Evolutionary conservation across 2,888 invertebrate genomes (phyloP).

Genomic region (Ephialtes manifestator): DNA sequence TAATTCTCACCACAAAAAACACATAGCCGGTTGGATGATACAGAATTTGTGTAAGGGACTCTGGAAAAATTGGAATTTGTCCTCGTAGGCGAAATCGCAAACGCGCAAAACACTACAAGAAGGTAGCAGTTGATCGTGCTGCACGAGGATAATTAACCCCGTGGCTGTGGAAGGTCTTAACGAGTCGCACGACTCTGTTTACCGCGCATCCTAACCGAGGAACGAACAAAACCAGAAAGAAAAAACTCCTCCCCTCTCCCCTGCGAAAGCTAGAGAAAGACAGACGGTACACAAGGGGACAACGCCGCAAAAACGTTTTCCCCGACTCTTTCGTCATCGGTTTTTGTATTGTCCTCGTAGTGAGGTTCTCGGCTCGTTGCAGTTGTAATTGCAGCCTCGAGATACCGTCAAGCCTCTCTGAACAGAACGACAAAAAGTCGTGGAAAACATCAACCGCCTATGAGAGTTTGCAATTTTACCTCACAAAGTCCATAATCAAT

Average conservation of each 20-base stretch:
- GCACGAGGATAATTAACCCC: conserved; percentile 68
- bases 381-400: conserved; percentile 39
- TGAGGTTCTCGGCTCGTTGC: conserved; percentile 47
- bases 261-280: conserved; percentile 23
- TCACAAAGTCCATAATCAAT: neutral
- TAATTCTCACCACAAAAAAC: neutral
- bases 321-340: conserved; percentile 73
- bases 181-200: conserved; percentile 76
- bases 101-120: conserved; percentile 25
- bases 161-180: conserved; percentile 70
- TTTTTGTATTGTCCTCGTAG: conserved; percentile 62
- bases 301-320: conserved; percentile 70
- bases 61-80: conserved; percentile 24
- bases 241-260: too few relatives aligned
- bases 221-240: conserved; percentile 33
- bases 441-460: conserved; percentile 38
- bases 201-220: conserved; percentile 53
- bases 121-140: conserved; percentile 58
- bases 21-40: conserved; percentile 11
- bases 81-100: conserved; percentile 44
- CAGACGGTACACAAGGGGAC: conserved; percentile 70
- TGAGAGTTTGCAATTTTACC: conserved; percentile 8
- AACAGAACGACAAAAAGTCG: conserved; percentile 37
- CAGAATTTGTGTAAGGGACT: conserved; percentile 1
- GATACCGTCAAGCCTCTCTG: conserved; percentile 8